phyloP scores from a whole-genome alignment of 2,888 invertebrate species.

The Spodoptera exigua region DNA sequence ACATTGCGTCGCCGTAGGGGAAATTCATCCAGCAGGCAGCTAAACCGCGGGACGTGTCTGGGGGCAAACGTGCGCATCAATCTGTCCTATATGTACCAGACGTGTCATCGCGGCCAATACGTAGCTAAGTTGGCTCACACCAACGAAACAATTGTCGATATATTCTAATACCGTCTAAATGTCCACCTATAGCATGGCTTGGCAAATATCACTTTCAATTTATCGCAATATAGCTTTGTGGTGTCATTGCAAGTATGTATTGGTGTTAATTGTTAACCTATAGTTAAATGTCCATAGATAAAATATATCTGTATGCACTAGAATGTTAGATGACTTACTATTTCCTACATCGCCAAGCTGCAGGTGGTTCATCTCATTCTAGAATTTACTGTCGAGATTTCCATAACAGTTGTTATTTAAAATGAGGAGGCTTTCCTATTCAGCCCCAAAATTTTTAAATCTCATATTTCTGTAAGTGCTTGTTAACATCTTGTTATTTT shows the following conservation, averaged over 20 bases:
- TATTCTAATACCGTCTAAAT: constrained; percentile 32
- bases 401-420: constrained; percentile 42
- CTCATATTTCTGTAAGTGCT: constrained; percentile 62
- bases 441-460: constrained; percentile 50
- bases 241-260: constrained; percentile 44
- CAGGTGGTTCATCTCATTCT: constrained; percentile 52
- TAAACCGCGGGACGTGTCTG: neutral
- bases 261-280: constrained; percentile 47
- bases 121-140: constrained; percentile 15
- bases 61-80: constrained; percentile 2
- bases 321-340: constrained; percentile 51
- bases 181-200: constrained; percentile 54
- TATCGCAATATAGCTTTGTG: constrained; percentile 51
- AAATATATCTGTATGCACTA: constrained; percentile 54
- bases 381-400: constrained; percentile 53
- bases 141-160: constrained; percentile 25
- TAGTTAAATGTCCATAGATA: constrained; percentile 55
- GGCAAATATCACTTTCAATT: constrained; percentile 42
- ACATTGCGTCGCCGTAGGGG: constrained; percentile 10
- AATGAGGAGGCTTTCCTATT: constrained; percentile 49
- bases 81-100: too few relatives aligned
- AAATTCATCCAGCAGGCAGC: constrained; percentile 17
- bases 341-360: constrained; percentile 51
- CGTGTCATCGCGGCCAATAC: neutral
- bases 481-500: constrained; percentile 70